A percentile compares a stretch with the other conserved stretches of the same genome.
These are phyloP conservation scores for Sminthurides aquaticus DNA, from an alignment of 2,888 invertebrate species.

Conservation along the genomic window DNA sequence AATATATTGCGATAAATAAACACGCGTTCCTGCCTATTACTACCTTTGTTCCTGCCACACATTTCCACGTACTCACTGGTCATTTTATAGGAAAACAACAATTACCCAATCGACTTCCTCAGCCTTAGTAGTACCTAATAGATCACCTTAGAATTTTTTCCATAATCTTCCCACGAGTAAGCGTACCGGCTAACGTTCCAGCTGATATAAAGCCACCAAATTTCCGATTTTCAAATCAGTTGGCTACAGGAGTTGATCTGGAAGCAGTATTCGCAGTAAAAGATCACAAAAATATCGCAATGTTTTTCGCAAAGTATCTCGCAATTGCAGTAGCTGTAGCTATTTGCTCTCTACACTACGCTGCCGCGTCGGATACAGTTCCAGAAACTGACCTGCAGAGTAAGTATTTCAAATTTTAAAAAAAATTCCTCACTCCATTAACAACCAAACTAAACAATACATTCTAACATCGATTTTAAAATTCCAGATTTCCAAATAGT, in stretches of 20 bases:
- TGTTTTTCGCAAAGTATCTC: not conserved
- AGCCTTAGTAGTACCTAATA: not conserved
- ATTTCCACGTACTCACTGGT: too few species aligned
- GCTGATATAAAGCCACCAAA: not conserved
- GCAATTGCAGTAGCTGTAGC: constrained; percentile 1
- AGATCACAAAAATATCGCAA: too few species aligned
- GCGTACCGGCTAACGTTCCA: not conserved
- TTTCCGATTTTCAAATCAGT: not conserved
- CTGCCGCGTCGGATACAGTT: not conserved
- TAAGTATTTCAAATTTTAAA: too few species aligned
- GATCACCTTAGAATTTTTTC: not conserved
- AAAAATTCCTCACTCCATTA: too few species aligned
- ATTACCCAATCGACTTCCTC: not conserved
- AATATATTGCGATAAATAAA: too few species aligned
- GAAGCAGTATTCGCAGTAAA: too few species aligned
- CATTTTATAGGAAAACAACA: too few species aligned
- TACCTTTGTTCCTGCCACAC: too few species aligned
- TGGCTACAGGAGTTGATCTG: not conserved
- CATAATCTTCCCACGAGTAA: not conserved
- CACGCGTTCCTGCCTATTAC: too few species aligned
- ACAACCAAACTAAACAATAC: too few species aligned
- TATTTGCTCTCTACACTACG: not conserved
- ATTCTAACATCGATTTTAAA: too few species aligned
- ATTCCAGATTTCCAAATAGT: too few species aligned
- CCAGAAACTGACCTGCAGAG: not conserved